Evolutionary conservation across 2,797 vertebrate genomes (phyloP), one percentile per base, ranked within the genome.

Genomic region (Cyprinodon diabolis): DNA sequence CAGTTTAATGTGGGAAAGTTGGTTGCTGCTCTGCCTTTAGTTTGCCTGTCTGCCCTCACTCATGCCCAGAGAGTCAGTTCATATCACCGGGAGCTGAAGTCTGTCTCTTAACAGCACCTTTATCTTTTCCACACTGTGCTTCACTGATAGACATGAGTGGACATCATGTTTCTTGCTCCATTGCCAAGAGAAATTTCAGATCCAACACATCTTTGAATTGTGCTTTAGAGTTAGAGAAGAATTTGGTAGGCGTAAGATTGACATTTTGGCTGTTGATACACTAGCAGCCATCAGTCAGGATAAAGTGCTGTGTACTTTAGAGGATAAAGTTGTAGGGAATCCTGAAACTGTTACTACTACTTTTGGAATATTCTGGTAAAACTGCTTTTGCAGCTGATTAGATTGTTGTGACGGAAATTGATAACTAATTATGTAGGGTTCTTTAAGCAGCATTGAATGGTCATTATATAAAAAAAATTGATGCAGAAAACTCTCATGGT

Each of bases 61-160:
- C 40, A 35, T 52, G 72, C 58, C 12, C 45, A 2, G 55, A 49
- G 66, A 57, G 58, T 82, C 62, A 45, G 10, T 35, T 57, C 76
- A 68, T 83, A 89, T 90, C 85, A 58, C 45, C 10, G 23, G 10
- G 43, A 75, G 69, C 69, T 81, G 51, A 58, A 69, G 70, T 60
- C 69, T 71, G 82, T 83, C 86, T 91, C 84, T 91, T 91, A 86
- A 73, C 76, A 86, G 88, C 82, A 14, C 76, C 11, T 0, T 21
- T 91, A 89, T 93, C 92, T 89, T n/a, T 76, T 72, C 67, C 37
- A 87, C 90, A 81, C 79, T 77, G 75, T 72, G 71, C 65, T 76
- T 45, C 68, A 71, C 1, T 87, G 91, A 93, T 90, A 90, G 81
- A 66, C 63, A 35, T 51, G 40, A 92, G 91, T 87, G 87, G 79